Conservation (phyloP, 2,888 invertebrate species). For the Synanthedon myopaeformis region DNA sequence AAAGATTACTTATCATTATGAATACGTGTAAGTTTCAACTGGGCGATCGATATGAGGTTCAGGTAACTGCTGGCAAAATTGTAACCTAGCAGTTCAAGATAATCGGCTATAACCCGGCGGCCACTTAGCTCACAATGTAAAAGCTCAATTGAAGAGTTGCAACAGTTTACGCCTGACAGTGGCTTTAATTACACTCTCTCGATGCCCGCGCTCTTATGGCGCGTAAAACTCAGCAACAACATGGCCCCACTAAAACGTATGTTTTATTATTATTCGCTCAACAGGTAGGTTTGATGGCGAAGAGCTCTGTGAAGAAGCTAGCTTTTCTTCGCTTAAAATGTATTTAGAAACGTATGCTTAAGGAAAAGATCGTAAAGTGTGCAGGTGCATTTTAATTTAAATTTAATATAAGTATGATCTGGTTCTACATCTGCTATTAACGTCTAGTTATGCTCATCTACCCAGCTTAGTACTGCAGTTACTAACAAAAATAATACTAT, state of each 20-base stretch:
- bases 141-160: slow-evolving; percentile 28
- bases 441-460: too few species aligned
- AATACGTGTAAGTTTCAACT: too few species aligned
- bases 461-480: too few species aligned
- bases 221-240: slow-evolving; percentile 25
- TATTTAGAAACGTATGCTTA: too few species aligned
- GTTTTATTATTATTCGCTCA: slow-evolving; percentile 52
- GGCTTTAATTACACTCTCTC: slow-evolving; percentile 32
- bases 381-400: too few species aligned
- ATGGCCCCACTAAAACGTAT: slow-evolving; percentile 20
- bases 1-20: too few species aligned
- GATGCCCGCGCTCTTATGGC: slow-evolving; percentile 18
- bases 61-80: not conserved
- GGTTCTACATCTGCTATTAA: too few species aligned
- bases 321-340: too few species aligned
- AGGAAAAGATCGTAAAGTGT: too few species aligned
- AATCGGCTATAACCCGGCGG: slow-evolving; percentile 4
- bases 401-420: too few species aligned
- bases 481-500: too few species aligned
- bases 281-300: slow-evolving; percentile 28
- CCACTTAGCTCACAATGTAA: slow-evolving; percentile 32
- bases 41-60: not conserved
- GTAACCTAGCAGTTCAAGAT: slow-evolving; percentile 1
- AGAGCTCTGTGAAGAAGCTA: not conserved
- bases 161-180: slow-evolving; percentile 30